A percentile compares a stretch with the other conserved stretches of the same genome.
These are phyloP conservation scores for Euproctis similis DNA, from an alignment of 2,888 invertebrate genomes.

Conservation along the genomic window DNA sequence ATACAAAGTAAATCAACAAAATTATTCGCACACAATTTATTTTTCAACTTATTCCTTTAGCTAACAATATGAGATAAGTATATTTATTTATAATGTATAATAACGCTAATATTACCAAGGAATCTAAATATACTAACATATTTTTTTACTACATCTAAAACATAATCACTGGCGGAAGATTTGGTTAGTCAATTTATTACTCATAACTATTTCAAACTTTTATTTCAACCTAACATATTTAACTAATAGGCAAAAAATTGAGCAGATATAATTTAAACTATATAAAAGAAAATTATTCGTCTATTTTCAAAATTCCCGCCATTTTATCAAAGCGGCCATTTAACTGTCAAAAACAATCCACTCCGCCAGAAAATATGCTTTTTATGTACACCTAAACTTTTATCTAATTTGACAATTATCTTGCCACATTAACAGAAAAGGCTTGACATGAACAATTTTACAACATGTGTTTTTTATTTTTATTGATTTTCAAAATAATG, in stretches of 20 bases:
- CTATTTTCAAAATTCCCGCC: too few relatives aligned
- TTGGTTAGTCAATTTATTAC: too few relatives aligned
- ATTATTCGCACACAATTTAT: conserved; percentile 43
- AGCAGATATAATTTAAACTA: too few relatives aligned
- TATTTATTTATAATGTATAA: conserved; percentile 38
- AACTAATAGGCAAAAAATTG: too few relatives aligned
- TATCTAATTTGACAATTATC: conserved; percentile 27
- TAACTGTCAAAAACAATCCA: too few relatives aligned
- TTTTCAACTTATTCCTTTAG: conserved; percentile 52
- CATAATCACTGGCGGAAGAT: conserved; percentile 26
- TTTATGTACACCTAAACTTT: conserved; percentile 22
- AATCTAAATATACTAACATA: conserved; percentile 53
- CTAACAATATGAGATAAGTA: conserved; percentile 61
- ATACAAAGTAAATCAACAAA: conserved; percentile 32
- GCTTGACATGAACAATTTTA: conserved; percentile 12
- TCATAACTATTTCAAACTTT: too few relatives aligned
- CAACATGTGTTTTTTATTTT: conserved; percentile 1
- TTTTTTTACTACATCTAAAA: conserved; percentile 25
- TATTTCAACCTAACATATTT: too few relatives aligned
- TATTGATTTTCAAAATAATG: conserved; percentile 13
- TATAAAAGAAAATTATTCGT: too few relatives aligned
- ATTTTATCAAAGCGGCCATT: too few relatives aligned
- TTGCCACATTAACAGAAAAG: conserved; percentile 16
- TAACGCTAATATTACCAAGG: conserved; percentile 56
- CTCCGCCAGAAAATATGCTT: conserved; percentile 18